A percentile compares a stretch with the other conserved stretches of the same genome.
Evolutionary conservation across 1,140 invertebrate genomes (phyloP).

Genomic region (Paraescarpia echinospica): DNA sequence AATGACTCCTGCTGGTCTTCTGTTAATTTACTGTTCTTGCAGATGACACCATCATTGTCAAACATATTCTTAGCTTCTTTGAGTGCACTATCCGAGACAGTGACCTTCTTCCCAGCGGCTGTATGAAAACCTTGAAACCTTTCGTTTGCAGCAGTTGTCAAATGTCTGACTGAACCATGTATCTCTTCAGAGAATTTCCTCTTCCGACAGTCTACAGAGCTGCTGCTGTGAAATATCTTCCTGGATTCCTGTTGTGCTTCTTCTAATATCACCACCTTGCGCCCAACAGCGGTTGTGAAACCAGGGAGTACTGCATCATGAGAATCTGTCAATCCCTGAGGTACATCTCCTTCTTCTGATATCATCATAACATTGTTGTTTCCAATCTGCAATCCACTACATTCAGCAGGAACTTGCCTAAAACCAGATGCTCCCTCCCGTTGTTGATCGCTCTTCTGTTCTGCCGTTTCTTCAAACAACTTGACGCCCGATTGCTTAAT

Average conservation of each 20-base stretch:
- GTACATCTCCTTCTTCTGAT: not conserved
- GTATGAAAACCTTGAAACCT: not conserved
- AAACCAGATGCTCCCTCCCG: not conserved
- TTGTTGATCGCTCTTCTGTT: not conserved
- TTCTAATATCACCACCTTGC: too few relatives aligned
- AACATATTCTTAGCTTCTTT: constrained; percentile 7
- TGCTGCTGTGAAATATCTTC: too few relatives aligned
- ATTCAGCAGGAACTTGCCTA: not conserved
- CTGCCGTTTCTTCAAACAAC: not conserved
- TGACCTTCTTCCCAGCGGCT: not conserved
- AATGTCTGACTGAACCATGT: too few relatives aligned
- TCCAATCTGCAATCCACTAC: not conserved
- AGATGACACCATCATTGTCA: not conserved
- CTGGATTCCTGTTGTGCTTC: too few relatives aligned
- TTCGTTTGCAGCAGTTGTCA: not conserved
- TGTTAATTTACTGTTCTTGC: not conserved
- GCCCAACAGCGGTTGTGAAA: too few relatives aligned
- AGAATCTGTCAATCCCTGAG: not conserved
- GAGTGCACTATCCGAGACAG: not conserved
- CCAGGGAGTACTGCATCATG: too few relatives aligned
- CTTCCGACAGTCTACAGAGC: too few relatives aligned
- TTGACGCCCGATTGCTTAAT: not conserved
- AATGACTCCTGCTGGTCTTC: not conserved
- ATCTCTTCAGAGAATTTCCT: too few relatives aligned
- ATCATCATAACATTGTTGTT: not conserved